Conservation (phyloP, 92 coral and sea anemone species). For the Epizoanthus ramosus region DNA sequence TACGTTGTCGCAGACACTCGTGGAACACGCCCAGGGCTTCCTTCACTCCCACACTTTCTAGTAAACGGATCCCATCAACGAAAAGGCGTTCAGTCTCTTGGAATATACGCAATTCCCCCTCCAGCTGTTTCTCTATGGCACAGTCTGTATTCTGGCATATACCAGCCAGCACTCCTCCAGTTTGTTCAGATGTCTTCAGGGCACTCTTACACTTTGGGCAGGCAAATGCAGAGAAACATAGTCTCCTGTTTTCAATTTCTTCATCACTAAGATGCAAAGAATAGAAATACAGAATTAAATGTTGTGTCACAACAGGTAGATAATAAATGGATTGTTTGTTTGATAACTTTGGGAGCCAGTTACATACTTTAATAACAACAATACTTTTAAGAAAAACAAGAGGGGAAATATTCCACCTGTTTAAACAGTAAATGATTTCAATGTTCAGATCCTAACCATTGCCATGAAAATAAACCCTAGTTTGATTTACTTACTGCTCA, state of each 20-base stretch:
- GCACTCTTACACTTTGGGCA: constrained; percentile 86
- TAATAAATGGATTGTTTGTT: too few species aligned
- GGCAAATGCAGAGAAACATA: constrained; percentile 87
- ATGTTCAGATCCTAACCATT: neutral
- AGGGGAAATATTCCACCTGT: neutral
- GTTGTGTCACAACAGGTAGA: too few species aligned
- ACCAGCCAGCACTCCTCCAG: constrained; percentile 50
- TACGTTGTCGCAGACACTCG: constrained; percentile 86
- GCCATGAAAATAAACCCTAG: neutral
- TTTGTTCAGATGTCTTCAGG: constrained; percentile 61
- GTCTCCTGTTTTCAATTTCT: constrained; percentile 81
- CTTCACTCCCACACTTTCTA: constrained; percentile 80
- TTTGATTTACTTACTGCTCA: too few species aligned
- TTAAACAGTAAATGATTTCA: neutral
- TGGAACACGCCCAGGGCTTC: constrained; percentile 81
- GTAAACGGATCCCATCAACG: constrained; percentile 66
- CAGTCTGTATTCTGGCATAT: constrained; percentile 84
- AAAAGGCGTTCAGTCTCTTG: constrained; percentile 84
- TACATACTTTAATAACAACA: neutral
- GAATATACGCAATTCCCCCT: constrained; percentile 68
- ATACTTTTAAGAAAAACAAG: neutral
- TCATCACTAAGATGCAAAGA: constrained; percentile 73
- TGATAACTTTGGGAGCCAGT: too few species aligned
- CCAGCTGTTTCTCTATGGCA: constrained; percentile 63
- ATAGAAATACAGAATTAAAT: neutral